phyloP scores from a whole-genome alignment of 2,113 vertebrate species.

The Antechinus flavipes region DNA sequence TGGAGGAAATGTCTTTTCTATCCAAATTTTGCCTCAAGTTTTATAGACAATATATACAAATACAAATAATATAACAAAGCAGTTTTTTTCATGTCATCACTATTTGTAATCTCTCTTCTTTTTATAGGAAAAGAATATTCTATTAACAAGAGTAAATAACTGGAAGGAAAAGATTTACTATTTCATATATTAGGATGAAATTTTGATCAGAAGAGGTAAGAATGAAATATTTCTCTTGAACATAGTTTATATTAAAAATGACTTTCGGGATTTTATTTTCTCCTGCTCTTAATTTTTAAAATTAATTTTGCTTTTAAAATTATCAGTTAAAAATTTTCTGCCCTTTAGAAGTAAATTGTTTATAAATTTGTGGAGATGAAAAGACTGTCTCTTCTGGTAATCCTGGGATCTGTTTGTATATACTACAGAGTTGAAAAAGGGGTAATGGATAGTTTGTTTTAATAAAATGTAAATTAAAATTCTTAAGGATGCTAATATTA shows the following conservation, averaged over 20 bases:
- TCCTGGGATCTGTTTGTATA: slow-evolving; percentile 1
- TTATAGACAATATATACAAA: slow-evolving; percentile 25
- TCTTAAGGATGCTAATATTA: slow-evolving; percentile 30
- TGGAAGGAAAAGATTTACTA: slow-evolving; percentile 80
- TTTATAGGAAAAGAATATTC: slow-evolving; percentile 83
- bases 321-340: slow-evolving; percentile 53
- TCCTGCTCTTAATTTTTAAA: slow-evolving; percentile 22
- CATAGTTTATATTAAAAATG: background rate
- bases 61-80: slow-evolving; percentile 40
- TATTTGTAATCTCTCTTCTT: slow-evolving; percentile 70
- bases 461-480: slow-evolving; percentile 6
- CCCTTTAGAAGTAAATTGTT: slow-evolving; percentile 18
- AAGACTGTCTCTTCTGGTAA: slow-evolving; percentile 29
- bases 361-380: slow-evolving; percentile 17
- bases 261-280: background rate
- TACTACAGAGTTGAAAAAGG: background rate
- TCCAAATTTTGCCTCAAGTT: slow-evolving; percentile 11
- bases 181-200: slow-evolving; percentile 83
- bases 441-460: background rate
- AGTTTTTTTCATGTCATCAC: slow-evolving; percentile 35
- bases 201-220: slow-evolving; percentile 86
- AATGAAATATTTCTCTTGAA: slow-evolving; percentile 53
- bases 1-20: slow-evolving; percentile 32
- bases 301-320: slow-evolving; percentile 22
- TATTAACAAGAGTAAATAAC: slow-evolving; percentile 81